Evolutionary conservation across 2,888 invertebrate species (phyloP).

Genomic region (Mimumesa dahlbomi): DNA sequence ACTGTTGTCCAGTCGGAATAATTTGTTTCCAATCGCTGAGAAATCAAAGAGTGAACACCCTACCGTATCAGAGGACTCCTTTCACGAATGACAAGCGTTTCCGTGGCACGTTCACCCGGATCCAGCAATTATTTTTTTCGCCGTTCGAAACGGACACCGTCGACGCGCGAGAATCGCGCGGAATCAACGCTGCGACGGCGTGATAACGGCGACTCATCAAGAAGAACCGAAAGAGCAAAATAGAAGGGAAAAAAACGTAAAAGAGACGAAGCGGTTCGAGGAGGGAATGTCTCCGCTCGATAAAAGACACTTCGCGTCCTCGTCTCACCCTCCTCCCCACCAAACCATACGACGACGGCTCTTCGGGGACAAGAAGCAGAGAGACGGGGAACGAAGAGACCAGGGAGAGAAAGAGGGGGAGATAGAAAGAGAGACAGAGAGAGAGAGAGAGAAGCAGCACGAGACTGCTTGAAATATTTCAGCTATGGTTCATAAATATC

Average conservation of each 20-base stretch:
- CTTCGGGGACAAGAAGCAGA: background rate
- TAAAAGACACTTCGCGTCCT: constrained; percentile 43
- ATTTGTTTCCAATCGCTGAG: too few species aligned
- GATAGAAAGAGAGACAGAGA: background rate
- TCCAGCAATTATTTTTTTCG: background rate
- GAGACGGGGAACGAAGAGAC: constrained; percentile 10
- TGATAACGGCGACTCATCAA: constrained; percentile 36
- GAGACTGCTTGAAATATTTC: constrained; percentile 35
- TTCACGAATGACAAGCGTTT: too few species aligned
- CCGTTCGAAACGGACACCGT: background rate
- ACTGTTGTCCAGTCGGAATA: too few species aligned
- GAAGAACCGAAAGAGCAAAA: constrained; percentile 8
- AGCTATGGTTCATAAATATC: constrained; percentile 43
- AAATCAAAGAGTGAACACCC: too few species aligned
- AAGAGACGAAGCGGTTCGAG: constrained; percentile 21
- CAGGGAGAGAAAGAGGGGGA: constrained; percentile 3
- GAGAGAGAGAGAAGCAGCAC: background rate
- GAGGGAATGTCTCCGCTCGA: constrained; percentile 44
- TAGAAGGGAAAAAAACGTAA: background rate
- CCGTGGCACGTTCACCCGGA: constrained; percentile 1
- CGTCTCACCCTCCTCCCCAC: constrained; percentile 6
- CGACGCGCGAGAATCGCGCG: constrained; percentile 13
- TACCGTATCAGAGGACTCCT: too few species aligned
- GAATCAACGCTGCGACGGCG: constrained; percentile 14
- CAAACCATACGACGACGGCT: too few species aligned